Conservation (phyloP, 2,888 invertebrate species). For the Rhodophaea formosa region DNA sequence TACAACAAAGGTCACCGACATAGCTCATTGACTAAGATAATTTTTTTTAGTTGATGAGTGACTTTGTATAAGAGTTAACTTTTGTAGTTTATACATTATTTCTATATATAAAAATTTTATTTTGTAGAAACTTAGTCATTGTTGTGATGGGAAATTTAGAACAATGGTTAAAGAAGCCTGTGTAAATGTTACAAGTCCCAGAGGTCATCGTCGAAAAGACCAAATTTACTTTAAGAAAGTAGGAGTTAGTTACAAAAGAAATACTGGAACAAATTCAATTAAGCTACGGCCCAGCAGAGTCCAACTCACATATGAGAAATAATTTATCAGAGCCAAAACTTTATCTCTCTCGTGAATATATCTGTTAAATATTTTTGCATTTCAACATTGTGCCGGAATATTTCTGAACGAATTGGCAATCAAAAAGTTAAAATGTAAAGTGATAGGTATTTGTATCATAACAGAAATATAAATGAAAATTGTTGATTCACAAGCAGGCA, state of each 20-base stretch:
- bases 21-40: too few relatives aligned
- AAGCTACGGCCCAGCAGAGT: slow-evolving; percentile 8
- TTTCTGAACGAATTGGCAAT: background rate
- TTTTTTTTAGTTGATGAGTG: too few relatives aligned
- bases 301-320: slow-evolving; percentile 16
- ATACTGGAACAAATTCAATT: slow-evolving; percentile 20
- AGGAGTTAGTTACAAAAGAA: slow-evolving; percentile 9
- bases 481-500: background rate
- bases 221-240: slow-evolving; percentile 8
- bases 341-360: slow-evolving; percentile 1
- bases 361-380: background rate
- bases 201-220: slow-evolving; percentile 12
- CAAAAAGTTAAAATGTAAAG: background rate
- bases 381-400: background rate
- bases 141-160: background rate
- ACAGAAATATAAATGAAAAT: background rate
- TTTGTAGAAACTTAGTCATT: background rate
- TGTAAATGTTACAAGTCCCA: slow-evolving; percentile 9
- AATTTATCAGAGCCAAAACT: slow-evolving; percentile 19
- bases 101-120: too few relatives aligned
- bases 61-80: too few relatives aligned
- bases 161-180: background rate
- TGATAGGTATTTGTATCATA: background rate
- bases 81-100: too few relatives aligned
- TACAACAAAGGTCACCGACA: too few relatives aligned